A percentile compares a stretch with the other conserved stretches of the same genome.
These are phyloP conservation scores for Xenopus laevis DNA, from an alignment of 2,113 vertebrate species.

Conservation along the genomic window DNA sequence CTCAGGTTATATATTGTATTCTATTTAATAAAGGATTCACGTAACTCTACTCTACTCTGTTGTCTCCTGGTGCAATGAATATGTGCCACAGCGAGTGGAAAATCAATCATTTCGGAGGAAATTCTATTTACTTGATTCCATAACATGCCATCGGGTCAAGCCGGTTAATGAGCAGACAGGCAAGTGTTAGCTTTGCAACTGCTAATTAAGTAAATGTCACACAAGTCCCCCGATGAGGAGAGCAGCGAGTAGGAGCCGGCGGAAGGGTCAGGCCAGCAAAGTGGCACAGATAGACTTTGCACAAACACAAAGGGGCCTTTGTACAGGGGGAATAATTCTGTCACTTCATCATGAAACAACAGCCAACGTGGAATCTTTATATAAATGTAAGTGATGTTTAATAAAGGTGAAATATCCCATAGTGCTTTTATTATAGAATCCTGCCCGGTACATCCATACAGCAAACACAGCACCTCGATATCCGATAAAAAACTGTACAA, in stretches of 20 bases:
- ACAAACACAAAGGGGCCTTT: not conserved
- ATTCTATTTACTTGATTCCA: not conserved
- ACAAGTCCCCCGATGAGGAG: not conserved
- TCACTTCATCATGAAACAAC: not conserved
- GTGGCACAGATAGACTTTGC: not conserved
- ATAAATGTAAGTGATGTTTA: too few species aligned
- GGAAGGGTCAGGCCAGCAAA: not conserved
- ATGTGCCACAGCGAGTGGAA: too few species aligned
- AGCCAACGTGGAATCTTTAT: not conserved
- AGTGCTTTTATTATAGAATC: too few species aligned
- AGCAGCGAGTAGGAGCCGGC: not conserved
- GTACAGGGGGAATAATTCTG: not conserved
- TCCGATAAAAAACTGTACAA: too few species aligned
- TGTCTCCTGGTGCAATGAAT: too few species aligned
- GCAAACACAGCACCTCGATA: too few species aligned
- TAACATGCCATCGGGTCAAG: conserved; percentile 19
- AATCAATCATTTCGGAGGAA: too few species aligned
- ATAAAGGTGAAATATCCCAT: too few species aligned
- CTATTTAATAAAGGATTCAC: too few species aligned
- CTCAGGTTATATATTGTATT: too few species aligned
- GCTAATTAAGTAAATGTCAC: conserved; percentile 32
- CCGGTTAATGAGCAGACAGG: not conserved
- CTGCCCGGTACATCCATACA: too few species aligned
- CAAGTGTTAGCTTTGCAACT: conserved; percentile 4
- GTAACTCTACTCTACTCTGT: too few species aligned